Evolutionary conservation across 2,113 vertebrate genomes (phyloP).

Genomic region (Orientallactaga bullata): DNA sequence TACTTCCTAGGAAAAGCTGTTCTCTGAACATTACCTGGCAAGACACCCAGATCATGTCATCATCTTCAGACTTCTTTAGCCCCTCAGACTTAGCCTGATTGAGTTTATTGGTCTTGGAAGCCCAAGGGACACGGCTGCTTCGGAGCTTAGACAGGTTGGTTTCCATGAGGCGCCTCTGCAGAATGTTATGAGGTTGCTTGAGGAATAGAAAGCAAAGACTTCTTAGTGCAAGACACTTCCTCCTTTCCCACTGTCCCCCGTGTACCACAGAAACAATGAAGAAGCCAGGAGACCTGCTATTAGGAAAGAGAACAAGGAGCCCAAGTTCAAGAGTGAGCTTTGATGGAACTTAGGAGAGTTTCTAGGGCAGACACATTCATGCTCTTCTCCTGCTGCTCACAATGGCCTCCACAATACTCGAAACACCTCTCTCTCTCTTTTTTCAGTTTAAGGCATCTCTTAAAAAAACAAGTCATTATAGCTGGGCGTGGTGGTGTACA

Average conservation of each 20-base stretch:
- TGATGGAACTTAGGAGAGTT: conserved; percentile 21
- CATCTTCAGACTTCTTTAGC: conserved; percentile 84
- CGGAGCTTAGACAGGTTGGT: conserved; percentile 90
- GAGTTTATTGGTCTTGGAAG: conserved; percentile 84
- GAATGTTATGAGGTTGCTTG: conserved; percentile 94
- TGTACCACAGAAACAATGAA: conserved; percentile 39
- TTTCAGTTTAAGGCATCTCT: neutral
- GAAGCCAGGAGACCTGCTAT: neutral
- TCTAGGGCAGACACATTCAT: neutral
- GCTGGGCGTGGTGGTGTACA: too few relatives aligned
- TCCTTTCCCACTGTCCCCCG: neutral
- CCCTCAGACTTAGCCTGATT: conserved; percentile 84
- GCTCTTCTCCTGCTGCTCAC: neutral
- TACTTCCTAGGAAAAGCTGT: conserved; percentile 8
- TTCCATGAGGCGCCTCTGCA: conserved; percentile 94
- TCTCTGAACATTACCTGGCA: conserved; percentile 88
- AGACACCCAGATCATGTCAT: conserved; percentile 89
- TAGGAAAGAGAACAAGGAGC: conserved; percentile 40
- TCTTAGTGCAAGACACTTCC: conserved; percentile 23
- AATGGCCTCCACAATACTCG: conserved; percentile 14
- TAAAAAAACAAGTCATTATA: conserved; percentile 34
- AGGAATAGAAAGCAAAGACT: conserved; percentile 70
- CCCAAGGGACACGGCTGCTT: conserved; percentile 84
- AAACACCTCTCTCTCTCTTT: neutral
- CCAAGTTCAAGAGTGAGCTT: conserved; percentile 23